These are phyloP conservation scores for Zaprionus lineosus DNA, from an alignment of 2,888 invertebrate species.

Conservation along the genomic window DNA sequence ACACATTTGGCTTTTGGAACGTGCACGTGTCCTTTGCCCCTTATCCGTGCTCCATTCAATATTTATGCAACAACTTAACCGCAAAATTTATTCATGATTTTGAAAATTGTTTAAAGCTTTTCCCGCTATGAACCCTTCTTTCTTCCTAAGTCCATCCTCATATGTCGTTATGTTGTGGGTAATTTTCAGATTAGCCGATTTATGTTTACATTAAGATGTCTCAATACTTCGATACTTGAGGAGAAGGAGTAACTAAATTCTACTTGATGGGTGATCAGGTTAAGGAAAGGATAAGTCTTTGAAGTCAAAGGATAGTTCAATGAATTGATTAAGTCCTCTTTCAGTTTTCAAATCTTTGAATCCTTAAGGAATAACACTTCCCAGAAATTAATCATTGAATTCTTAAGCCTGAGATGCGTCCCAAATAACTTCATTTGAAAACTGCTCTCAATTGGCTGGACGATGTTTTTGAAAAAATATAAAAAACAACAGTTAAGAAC, in stretches of 20 bases:
- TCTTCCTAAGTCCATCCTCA: conserved; percentile 11
- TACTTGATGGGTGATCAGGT: too few relatives aligned
- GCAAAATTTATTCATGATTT: conserved; percentile 81
- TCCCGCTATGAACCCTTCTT: conserved; percentile 47
- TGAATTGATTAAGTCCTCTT: too few relatives aligned
- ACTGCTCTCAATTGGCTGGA: conserved; percentile 50
- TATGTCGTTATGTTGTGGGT: conserved; percentile 50
- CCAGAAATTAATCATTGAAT: too few relatives aligned
- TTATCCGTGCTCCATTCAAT: conserved; percentile 48
- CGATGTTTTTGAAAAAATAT: conserved; percentile 31
- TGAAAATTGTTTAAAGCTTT: conserved; percentile 64
- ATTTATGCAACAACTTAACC: conserved; percentile 81
- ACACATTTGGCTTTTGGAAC: conserved; percentile 46
- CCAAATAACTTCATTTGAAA: too few relatives aligned
- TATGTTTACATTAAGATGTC: conserved; percentile 41
- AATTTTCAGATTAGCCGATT: conserved; percentile 75
- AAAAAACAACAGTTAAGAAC: conserved; percentile 75
- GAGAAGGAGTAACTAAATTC: too few relatives aligned
- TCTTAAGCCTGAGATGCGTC: too few relatives aligned
- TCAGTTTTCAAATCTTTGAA: too few relatives aligned
- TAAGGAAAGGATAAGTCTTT: too few relatives aligned
- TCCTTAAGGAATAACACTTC: too few relatives aligned
- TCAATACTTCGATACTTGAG: not conserved
- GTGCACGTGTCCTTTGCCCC: conserved; percentile 64
- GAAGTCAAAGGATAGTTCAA: too few relatives aligned